Evolutionary conservation across 2,113 vertebrate genomes (phyloP), one percentile per base, ranked within the genome.

Genomic region (Toxotes chatareus): DNA sequence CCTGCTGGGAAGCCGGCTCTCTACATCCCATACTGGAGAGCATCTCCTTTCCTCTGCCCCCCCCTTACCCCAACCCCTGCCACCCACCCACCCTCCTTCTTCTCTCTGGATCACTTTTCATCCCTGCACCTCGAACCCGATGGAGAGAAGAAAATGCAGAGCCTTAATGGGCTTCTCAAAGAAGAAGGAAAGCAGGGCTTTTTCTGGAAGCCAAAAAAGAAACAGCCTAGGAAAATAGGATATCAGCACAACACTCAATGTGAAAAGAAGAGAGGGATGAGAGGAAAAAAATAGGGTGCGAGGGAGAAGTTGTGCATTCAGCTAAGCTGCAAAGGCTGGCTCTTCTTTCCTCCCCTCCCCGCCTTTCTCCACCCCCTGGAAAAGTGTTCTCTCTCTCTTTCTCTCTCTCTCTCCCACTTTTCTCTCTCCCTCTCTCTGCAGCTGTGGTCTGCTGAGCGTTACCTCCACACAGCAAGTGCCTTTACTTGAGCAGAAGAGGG

Each of bases 391-490:
- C 56, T 84, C 73, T 70, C 84, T 74, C 81, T 68, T 64, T 14
- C 83, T 57, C 68, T 64, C 86, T 76, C 86, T 82, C 72, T 78
- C 77, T 62, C 42, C 47, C 84, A 86, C 89, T 84, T 87, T 73
- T 80, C 86, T 87, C 91, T 84, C 84, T 63, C 64, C 62, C 71
- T 84, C 72, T 74, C 89, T 91, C 91, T 93, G 93, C 93, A 94
- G 91, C 93, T 93, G 93, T 90, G 90, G 88, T 93, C 85, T 82
- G 86, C 82, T 82, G 79, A 89, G 85, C 86, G 73, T 91, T 91
- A 92, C 91, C 88, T 90, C 89, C 88, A 92, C 88, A 93, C 88
- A 92, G 91, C 91, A 90, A 92, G 92, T 91, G 93, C 91, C 83
- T 92, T 92, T 88, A 92, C 91, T 91, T 86, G 47, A 89, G 85